These are phyloP conservation scores for Labia minor DNA, from an alignment of 2,888 invertebrate genomes.

Conservation along the genomic window DNA sequence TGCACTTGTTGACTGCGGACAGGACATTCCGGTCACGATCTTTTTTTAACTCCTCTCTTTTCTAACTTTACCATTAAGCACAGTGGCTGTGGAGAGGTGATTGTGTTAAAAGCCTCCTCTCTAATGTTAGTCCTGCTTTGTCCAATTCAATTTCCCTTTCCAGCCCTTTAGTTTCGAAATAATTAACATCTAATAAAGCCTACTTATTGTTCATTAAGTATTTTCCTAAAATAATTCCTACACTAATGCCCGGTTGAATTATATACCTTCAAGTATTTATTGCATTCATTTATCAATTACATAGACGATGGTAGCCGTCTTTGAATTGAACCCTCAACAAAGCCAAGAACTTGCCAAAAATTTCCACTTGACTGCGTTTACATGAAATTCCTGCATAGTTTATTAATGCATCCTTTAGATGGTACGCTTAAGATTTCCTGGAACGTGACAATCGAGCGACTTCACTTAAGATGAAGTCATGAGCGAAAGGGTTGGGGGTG, in stretches of 20 bases:
- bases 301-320: background rate
- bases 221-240: too few species aligned
- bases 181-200: too few species aligned
- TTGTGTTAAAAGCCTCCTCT: too few species aligned
- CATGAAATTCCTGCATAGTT: slow-evolving; percentile 13
- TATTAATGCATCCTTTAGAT: slow-evolving; percentile 13
- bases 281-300: background rate
- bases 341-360: background rate
- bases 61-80: background rate
- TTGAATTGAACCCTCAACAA: background rate
- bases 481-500: background rate
- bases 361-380: background rate
- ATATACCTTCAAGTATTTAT: background rate
- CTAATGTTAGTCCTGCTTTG: too few species aligned
- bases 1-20: background rate
- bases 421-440: background rate
- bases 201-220: too few species aligned
- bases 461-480: background rate
- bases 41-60: background rate
- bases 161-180: too few species aligned
- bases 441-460: background rate
- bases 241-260: too few species aligned
- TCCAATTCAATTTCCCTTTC: too few species aligned
- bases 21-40: slow-evolving; percentile 1
- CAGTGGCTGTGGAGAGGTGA: too few species aligned